Percentiles rank a stretch among this genome's conserved stretches.
phyloP scores from a whole-genome alignment of 2,113 vertebrate genomes.

The Corythoichthys haematopterus region DNA sequence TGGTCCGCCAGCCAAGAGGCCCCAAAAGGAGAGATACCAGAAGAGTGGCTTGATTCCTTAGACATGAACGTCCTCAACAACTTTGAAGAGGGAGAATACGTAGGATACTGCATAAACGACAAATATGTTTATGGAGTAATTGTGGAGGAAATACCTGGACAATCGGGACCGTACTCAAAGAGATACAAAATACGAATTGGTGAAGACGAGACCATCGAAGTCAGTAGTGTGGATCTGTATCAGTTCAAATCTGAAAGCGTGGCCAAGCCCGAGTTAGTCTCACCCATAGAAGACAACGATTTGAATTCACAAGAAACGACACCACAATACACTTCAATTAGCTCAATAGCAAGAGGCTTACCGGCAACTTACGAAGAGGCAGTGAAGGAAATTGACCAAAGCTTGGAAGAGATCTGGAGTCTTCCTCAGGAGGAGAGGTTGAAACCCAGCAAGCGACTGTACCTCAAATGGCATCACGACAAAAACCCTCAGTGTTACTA shows the following conservation, averaged over 20 bases:
- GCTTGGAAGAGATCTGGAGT: constrained; percentile 65
- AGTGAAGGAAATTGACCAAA: constrained; percentile 72
- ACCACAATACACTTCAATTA: constrained; percentile 12
- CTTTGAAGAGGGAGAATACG: constrained; percentile 73
- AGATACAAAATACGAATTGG: constrained; percentile 70
- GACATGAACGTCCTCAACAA: constrained; percentile 74
- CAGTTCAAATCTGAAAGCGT: constrained; percentile 67
- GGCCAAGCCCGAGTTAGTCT: neutral
- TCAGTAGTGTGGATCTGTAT: constrained; percentile 69
- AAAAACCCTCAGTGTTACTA: constrained; percentile 67
- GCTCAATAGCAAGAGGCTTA: constrained; percentile 31
- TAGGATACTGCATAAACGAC: constrained; percentile 58
- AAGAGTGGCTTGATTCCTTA: constrained; percentile 73
- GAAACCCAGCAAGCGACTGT: constrained; percentile 73
- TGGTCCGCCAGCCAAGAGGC: constrained; percentile 16
- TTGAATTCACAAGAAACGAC: constrained; percentile 26
- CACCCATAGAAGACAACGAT: constrained; percentile 5
- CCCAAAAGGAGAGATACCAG: constrained; percentile 66
- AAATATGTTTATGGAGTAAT: constrained; percentile 69
- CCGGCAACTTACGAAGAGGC: constrained; percentile 60
- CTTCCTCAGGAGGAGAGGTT: constrained; percentile 58
- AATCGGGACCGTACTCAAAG: constrained; percentile 15
- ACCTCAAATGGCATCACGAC: constrained; percentile 77
- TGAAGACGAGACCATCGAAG: constrained; percentile 51
- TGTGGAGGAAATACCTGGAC: constrained; percentile 52